Conservation (phyloP, 2,888 invertebrate species). For the Thecophora atra region DNA sequence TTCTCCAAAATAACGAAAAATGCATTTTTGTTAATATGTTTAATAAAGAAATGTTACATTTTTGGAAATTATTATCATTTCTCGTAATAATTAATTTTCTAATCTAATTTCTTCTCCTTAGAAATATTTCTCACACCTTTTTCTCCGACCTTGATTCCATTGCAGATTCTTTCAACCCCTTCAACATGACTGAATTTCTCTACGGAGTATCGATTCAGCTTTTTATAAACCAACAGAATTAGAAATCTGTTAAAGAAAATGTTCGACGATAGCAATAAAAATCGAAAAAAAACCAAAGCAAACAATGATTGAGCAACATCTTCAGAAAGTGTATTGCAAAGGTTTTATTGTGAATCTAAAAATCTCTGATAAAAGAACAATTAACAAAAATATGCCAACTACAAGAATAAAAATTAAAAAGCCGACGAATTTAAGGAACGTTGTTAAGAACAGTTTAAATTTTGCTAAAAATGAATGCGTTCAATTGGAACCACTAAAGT, state of each 20-base stretch:
- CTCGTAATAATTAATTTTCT: too few relatives aligned
- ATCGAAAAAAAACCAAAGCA: background rate
- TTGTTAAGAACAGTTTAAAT: background rate
- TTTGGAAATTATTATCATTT: too few relatives aligned
- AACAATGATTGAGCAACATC: background rate
- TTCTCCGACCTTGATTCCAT: background rate
- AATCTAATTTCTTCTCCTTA: too few relatives aligned
- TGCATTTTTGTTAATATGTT: background rate
- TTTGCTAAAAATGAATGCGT: too few relatives aligned
- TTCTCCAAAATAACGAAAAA: background rate
- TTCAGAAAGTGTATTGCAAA: conserved; percentile 49
- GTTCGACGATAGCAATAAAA: background rate
- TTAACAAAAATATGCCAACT: conserved; percentile 18
- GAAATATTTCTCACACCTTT: too few relatives aligned
- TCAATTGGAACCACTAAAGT: too few relatives aligned
- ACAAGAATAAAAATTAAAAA: conserved; percentile 31
- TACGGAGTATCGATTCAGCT: too few relatives aligned
- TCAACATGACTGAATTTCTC: background rate
- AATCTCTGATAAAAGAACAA: background rate
- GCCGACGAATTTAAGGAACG: background rate
- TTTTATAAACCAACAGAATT: too few relatives aligned
- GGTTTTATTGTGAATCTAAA: conserved; percentile 47
- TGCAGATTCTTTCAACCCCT: background rate
- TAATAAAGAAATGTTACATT: too few relatives aligned
- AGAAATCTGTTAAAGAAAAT: background rate